A percentile compares a stretch with the other conserved stretches of the same genome.
Conservation (phyloP, 2,888 invertebrate species). For the Amiota communis region DNA sequence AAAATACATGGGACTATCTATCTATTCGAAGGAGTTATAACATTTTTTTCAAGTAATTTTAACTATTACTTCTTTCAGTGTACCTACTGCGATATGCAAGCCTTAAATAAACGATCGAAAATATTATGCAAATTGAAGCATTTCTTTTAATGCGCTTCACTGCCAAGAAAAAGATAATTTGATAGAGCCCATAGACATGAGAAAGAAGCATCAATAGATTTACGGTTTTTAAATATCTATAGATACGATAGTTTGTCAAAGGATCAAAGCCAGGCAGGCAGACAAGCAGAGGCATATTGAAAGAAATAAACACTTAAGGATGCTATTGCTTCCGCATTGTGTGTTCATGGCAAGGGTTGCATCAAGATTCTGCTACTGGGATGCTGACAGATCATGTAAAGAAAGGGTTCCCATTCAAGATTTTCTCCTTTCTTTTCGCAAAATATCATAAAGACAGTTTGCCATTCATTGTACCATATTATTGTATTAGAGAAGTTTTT, state of each 20-base stretch:
- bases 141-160: slow-evolving; percentile 44
- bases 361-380: neutral
- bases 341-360: neutral
- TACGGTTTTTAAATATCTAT: slow-evolving; percentile 67
- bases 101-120: slow-evolving; percentile 20
- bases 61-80: slow-evolving; percentile 34
- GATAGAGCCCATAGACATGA: slow-evolving; percentile 34
- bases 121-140: slow-evolving; percentile 55
- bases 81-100: neutral
- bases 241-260: slow-evolving; percentile 50
- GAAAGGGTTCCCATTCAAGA: neutral
- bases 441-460: neutral
- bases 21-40: too few relatives aligned
- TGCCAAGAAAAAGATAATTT: slow-evolving; percentile 34
- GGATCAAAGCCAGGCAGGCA: neutral
- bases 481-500: too few relatives aligned
- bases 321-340: neutral
- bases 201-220: slow-evolving; percentile 68
- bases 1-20: too few relatives aligned
- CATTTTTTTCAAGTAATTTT: neutral
- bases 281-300: neutral
- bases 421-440: neutral
- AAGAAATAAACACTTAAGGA: neutral
- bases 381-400: neutral
- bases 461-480: neutral